Base-by-base conservation (phyloP, 2,797 vertebrate species). In the Falco columbarius region DNA sequence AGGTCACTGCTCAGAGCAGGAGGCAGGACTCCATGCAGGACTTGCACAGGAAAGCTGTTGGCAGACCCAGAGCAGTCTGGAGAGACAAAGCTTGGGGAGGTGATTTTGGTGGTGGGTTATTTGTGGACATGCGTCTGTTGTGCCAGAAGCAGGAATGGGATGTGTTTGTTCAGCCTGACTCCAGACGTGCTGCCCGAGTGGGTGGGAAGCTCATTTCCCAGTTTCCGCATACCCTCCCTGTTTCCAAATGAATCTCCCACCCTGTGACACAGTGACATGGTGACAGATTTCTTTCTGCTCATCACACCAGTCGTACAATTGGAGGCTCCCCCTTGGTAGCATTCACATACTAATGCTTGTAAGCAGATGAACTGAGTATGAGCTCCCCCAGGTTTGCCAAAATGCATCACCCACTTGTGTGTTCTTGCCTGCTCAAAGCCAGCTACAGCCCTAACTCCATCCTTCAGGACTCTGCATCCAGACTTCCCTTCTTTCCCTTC, bases 81-180 rank as follows among this genome's bases (percentile, higher is more conserved):
- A 58, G 58, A 73, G 49, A 51, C 36, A 54, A 67, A 86, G 72
- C 36, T 21, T 40, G 62, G 51, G 18, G 58, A 56, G 76, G 29
- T 54, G 61, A 3, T 65, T 94, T 90, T 88, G 63, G 46, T 79
- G 63, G 6, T 5, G 34, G 75, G 20, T 73, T 93, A 74, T 79
- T 76, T 34, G 24, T 86, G 84, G 49, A 42, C 1, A 0, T 10
- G 5, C 30, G 80, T 91, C 58, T 91, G 44, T 84, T 86, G 51
- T 93, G 85, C 36, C 82, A 86, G 70, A 72, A 94, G 34, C 61
- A 40, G 54, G 54, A 79, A 36, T 54, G 51, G 67, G 65, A 40
- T 80, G 32, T 90, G 82, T 96, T 96, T 97, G 59, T 94, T 95
- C 91, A 90, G 87, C 73, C 82, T 93, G 70, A 40, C 29, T 90